A percentile compares a stretch with the other conserved stretches of the same genome.
Conservation (phyloP, 2,797 vertebrate species). For the Orientallactaga sibirica region DNA sequence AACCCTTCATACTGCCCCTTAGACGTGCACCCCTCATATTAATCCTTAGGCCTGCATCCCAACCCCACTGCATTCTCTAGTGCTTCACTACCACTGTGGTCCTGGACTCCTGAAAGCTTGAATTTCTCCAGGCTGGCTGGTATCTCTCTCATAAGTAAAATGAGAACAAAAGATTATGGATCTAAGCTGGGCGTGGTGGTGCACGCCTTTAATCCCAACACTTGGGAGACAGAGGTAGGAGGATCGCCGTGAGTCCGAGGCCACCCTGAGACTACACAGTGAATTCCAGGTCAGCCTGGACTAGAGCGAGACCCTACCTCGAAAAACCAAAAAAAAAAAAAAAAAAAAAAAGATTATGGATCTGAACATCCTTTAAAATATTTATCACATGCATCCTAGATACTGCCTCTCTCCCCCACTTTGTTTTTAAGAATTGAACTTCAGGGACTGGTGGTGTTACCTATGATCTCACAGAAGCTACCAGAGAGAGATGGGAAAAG, state of each 20-base stretch:
- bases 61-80: not conserved
- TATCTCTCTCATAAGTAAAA: not conserved
- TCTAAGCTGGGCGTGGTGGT: not conserved
- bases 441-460: not conserved
- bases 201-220: too few relatives aligned
- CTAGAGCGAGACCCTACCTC: too few relatives aligned
- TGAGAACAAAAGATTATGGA: not conserved
- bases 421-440: not conserved
- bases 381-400: slow-evolving; percentile 5
- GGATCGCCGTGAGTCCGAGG: too few relatives aligned
- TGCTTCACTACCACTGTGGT: not conserved
- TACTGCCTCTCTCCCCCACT: not conserved
- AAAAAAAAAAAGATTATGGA: not conserved
- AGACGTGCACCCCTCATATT: too few relatives aligned
- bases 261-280: too few relatives aligned
- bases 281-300: too few relatives aligned
- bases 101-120: not conserved
- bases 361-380: slow-evolving; percentile 48
- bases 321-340: not conserved
- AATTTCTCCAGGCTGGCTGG: not conserved
- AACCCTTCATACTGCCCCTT: too few relatives aligned
- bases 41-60: not conserved
- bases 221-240: too few relatives aligned
- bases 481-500: not conserved
- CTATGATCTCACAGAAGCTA: not conserved